phyloP scores from a whole-genome alignment of 2,797 vertebrate species.

The Leptodactylus fallax region DNA sequence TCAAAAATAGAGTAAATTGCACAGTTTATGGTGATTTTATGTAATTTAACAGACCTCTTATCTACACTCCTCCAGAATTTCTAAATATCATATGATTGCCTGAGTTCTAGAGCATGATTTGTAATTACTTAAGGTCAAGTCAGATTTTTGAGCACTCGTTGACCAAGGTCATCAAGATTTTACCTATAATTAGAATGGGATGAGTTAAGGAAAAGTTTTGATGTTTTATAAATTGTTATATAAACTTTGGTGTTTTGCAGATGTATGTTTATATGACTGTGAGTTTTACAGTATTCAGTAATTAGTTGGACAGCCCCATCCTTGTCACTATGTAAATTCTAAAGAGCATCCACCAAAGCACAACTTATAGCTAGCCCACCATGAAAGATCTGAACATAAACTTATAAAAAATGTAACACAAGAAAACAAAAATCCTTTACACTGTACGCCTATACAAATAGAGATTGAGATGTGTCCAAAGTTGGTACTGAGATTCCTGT shows the following conservation, averaged over 20 bases:
- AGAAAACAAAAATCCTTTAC: no score
- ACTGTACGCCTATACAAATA: no score
- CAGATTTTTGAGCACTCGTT: not conserved
- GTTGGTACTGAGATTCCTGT: no score
- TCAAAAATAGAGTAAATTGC: slow-evolving; percentile 8
- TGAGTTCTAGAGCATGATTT: slow-evolving; percentile 5
- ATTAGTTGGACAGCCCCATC: not conserved
- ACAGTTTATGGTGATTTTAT: not conserved
- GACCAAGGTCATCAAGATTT: not conserved
- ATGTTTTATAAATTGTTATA: not conserved
- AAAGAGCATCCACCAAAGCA: not conserved
- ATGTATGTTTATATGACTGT: not conserved
- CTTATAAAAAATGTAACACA: no score
- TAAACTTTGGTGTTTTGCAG: not conserved
- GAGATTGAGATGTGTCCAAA: no score
- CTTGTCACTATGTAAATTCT: no score
- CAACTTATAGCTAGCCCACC: no score
- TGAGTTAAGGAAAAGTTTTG: not conserved
- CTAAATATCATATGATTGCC: slow-evolving; percentile 16
- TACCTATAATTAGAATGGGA: not conserved
- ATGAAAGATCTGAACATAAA: no score
- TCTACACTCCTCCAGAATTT: not conserved
- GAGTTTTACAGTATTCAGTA: not conserved
- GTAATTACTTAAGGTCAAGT: slow-evolving; percentile 1
- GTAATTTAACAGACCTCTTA: slow-evolving; percentile 4